phyloP scores from a whole-genome alignment of 2,113 vertebrate species.

The Gymnocephalus cernua region DNA sequence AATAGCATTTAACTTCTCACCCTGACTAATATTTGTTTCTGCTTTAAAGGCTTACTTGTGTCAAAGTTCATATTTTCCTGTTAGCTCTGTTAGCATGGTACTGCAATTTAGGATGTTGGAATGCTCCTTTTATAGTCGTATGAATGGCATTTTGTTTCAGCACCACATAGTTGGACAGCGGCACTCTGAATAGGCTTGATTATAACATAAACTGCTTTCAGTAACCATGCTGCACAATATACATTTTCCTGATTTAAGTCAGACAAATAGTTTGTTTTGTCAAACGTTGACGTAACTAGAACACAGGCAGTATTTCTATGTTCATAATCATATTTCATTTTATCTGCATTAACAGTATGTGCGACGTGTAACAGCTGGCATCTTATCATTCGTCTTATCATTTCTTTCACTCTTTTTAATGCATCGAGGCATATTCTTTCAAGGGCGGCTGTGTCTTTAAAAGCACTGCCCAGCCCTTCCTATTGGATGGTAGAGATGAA shows the following conservation, averaged over 20 bases:
- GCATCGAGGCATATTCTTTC: background rate
- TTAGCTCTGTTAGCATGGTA: background rate
- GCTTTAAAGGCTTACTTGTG: rapidly evolving
- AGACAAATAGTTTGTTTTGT: background rate
- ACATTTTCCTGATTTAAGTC: background rate
- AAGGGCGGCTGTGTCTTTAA: constrained; percentile 49
- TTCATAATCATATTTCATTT: background rate
- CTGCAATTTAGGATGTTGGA: too few relatives aligned
- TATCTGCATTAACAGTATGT: background rate
- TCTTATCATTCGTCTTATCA: too few relatives aligned
- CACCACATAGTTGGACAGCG: constrained; percentile 26
- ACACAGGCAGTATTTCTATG: background rate
- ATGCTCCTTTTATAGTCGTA: background rate
- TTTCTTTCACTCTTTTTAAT: background rate
- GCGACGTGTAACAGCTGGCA: background rate
- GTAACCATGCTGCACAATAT: background rate
- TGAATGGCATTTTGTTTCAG: constrained; percentile 39
- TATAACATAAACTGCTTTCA: background rate
- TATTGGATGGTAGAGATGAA: constrained; percentile 75
- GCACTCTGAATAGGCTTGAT: background rate
- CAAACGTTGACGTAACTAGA: background rate
- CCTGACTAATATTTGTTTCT: background rate
- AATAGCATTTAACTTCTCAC: background rate
- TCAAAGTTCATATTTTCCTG: background rate
- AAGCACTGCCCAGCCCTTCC: background rate